These are phyloP conservation scores for Acrossocheilus fasciatus DNA, from an alignment of 2,797 vertebrate species.

Conservation along the genomic window DNA sequence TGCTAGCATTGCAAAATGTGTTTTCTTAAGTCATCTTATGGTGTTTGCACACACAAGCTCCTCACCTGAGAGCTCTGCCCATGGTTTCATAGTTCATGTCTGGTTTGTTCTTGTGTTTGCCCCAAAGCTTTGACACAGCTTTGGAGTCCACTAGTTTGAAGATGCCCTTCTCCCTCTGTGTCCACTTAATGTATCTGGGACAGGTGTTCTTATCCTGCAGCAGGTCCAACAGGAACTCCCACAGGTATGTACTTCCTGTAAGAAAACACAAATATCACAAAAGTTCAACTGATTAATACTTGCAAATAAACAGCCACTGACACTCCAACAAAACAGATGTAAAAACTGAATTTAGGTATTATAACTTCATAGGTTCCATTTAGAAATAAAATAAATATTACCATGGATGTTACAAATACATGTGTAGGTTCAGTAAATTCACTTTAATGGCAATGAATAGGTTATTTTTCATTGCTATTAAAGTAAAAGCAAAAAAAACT, in stretches of 20 bases:
- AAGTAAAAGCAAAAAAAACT: too few species aligned
- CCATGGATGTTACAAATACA: background rate
- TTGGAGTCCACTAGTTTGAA: constrained; percentile 99
- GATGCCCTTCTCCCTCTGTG: constrained; percentile 97
- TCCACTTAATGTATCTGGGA: constrained; percentile 98
- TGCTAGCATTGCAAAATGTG: background rate
- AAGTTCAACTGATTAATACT: background rate
- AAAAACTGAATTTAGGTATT: too few species aligned
- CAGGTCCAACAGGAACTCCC: constrained; percentile 97
- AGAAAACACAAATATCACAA: background rate
- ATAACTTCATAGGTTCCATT: background rate
- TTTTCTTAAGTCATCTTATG: background rate
- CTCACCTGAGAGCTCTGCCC: constrained; percentile 94
- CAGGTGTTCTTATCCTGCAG: constrained; percentile 99
- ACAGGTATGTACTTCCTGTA: constrained; percentile 94
- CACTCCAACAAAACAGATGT: background rate
- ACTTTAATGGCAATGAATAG: too few species aligned
- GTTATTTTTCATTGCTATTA: too few species aligned
- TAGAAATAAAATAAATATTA: background rate
- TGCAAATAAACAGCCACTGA: background rate
- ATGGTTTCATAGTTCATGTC: constrained; percentile 99
- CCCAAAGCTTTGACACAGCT: constrained; percentile 97
- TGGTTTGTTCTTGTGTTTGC: constrained; percentile 99
- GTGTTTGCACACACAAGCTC: background rate
- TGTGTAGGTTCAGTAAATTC: too few species aligned